These are phyloP conservation scores for Trissonchulus latispiculum DNA, from an alignment of 2,888 invertebrate species.

Conservation along the genomic window DNA sequence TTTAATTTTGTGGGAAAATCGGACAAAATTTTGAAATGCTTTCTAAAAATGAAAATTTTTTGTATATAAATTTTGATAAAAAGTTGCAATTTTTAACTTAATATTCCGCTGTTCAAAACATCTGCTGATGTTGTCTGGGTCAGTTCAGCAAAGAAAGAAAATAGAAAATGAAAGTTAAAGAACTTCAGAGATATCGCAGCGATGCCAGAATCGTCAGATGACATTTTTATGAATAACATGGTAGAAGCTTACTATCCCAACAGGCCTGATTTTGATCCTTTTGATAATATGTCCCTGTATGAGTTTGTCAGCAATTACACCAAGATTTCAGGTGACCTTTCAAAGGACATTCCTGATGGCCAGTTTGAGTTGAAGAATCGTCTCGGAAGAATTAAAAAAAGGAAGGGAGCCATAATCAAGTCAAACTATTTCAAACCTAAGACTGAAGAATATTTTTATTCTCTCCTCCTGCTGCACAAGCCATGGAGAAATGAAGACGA, in stretches of 20 bases:
- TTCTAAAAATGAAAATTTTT: no score
- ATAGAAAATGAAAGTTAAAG: conserved; percentile 3
- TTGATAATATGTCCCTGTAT: not conserved
- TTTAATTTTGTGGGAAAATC: no score
- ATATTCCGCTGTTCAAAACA: not conserved
- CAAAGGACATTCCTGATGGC: no score
- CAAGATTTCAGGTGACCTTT: no score
- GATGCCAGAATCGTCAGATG: not conserved
- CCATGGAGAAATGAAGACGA: not conserved
- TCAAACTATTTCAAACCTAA: not conserved
- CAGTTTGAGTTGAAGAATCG: not conserved
- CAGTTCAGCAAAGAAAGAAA: not conserved
- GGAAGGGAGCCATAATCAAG: not conserved
- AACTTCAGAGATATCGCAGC: not conserved
- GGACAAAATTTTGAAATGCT: no score
- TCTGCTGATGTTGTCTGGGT: not conserved
- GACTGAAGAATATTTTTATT: not conserved
- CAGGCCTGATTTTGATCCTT: not conserved
- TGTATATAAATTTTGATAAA: no score
- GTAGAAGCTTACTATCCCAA: not conserved
- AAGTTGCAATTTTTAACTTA: no score
- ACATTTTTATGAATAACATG: not conserved
- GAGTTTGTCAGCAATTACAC: no score
- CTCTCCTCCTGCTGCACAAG: not conserved
- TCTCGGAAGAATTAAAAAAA: not conserved